Evolutionary conservation across 2,797 vertebrate genomes (phyloP).

Genomic region (Malurus leucopterus): DNA sequence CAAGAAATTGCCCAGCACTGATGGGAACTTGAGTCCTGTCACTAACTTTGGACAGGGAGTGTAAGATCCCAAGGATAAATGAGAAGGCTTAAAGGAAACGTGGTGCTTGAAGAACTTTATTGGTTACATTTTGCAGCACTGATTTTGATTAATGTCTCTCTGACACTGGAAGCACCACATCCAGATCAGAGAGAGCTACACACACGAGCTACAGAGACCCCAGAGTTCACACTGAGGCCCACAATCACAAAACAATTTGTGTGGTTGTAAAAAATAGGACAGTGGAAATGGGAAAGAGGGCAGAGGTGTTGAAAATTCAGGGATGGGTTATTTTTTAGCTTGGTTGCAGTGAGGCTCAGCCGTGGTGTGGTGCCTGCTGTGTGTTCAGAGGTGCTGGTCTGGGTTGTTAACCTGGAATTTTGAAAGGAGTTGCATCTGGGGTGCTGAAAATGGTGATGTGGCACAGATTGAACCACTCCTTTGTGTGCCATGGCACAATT

Average conservation of each 20-base stretch:
- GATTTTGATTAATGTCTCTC: not conserved
- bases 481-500: not conserved
- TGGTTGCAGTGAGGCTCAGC: not conserved
- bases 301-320: not conserved
- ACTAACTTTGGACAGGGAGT: not conserved
- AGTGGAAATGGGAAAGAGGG: not conserved
- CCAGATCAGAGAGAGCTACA: not conserved
- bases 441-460: not conserved
- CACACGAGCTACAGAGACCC: not conserved
- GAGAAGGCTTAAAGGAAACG: conserved; percentile 2
- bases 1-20: not conserved
- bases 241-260: not conserved
- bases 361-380: not conserved
- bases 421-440: not conserved
- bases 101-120: not conserved
- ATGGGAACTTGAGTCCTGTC: not conserved
- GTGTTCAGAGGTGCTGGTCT: not conserved
- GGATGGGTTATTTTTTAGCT: not conserved
- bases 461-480: not conserved
- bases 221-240: not conserved
- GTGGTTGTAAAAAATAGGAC: not conserved
- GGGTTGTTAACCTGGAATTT: not conserved
- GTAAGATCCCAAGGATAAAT: not conserved
- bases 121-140: not conserved
- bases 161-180: not conserved